Evolutionary conservation across 92 coral and sea anemone genomes (phyloP), one percentile per base, ranked within the genome.

Genomic region (Nematostella vectensis): DNA sequence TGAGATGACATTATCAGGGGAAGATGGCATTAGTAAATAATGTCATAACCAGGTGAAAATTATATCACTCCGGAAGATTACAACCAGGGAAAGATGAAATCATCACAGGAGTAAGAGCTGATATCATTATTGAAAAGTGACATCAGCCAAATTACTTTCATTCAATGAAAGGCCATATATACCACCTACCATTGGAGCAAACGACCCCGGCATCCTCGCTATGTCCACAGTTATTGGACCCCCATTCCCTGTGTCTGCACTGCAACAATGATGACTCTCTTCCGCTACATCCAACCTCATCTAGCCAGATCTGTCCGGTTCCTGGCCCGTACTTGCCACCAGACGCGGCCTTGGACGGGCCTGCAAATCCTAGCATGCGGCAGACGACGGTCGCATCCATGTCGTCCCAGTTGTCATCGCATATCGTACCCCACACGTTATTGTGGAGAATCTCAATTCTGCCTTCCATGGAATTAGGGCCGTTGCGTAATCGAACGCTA

Each of bases 391-490:
- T 17, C 4, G 51, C 51, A 22, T 45, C 51, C 18, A 4, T 11
- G 18, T 45, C 23, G 23, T 19, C 51, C 51, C 51, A 45, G 23
- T 17, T 45, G 23, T 45, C 51, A 17, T 45, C 51, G 21, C 51
- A 45, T 9, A 45, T 45, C 51, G 51, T 10, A 19, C 51, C 51
- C 51, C 51, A 45, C 11, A 45, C 51, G 51, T 19, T 19, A 19
- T 45, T 45, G 23, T 45, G 51, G 4, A 45, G 23, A 22, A 45
- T 45, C 18, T 45, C 51, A 4, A 45, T 17, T 4, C 51, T 11
- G 18, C 51, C 51, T 10, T 11, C 4, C 51, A 45, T 10, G 12
- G 51, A 22, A 19, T 45, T 17, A 11, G 51, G 51, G 23, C 51
- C 21, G 11, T 17, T 17, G 12, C 23, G 51, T 17, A 45, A 19